Base-by-base conservation (phyloP, 53 echinoderm and acorn worm species). In the Antedon mediterranea region DNA sequence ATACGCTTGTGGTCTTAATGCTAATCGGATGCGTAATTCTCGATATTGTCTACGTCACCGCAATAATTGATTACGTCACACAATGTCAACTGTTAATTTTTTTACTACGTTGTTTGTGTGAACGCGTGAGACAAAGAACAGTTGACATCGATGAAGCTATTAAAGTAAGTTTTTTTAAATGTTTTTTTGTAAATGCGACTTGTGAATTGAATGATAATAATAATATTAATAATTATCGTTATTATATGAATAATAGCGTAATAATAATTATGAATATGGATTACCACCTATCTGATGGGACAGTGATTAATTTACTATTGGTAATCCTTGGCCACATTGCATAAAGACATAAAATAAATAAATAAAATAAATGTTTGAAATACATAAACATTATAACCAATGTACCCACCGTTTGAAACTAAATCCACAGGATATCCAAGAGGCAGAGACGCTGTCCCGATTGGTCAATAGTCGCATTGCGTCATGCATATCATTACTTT, bases 401-500 rank as follows among this genome's bases (percentile, higher is more conserved):
- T n/a, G n/a, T n/a, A n/a, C n/a, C n/a, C n/a, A n/a, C n/a, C 4
- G 4, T 4, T 37, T 6, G 37, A 37, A 37, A 6, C 11, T 75
- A 3, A 20, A 0, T 34, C 34, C 30, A 26, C 26, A 82, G 82
- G 72, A 76, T 76, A 72, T 82, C 30, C 76, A 82, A 31, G 82
- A 82, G 31, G 82, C 77, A 71, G 77, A 76, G 71, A 82, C 76
- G 42, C 76, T 82, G 20, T 72, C 77, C 29, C 71, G 72, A 34
- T 71, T 82, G 23, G 76, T 82, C 77, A 82, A 82, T 76, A 71
- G 76, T 82, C 82, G 77, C 71, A 82, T 77, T 28, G 71, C 82
- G 18, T 82, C 82, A 32, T 82, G 82, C 82, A 82, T 82, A 77
- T 82, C 82, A 77, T 71, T 82, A 29, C 82, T 82, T 34, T 33